Evolutionary conservation across 1,140 invertebrate genomes (phyloP), one percentile per base, ranked within the genome.

Genomic region (Philotrypesis tridentata): DNA sequence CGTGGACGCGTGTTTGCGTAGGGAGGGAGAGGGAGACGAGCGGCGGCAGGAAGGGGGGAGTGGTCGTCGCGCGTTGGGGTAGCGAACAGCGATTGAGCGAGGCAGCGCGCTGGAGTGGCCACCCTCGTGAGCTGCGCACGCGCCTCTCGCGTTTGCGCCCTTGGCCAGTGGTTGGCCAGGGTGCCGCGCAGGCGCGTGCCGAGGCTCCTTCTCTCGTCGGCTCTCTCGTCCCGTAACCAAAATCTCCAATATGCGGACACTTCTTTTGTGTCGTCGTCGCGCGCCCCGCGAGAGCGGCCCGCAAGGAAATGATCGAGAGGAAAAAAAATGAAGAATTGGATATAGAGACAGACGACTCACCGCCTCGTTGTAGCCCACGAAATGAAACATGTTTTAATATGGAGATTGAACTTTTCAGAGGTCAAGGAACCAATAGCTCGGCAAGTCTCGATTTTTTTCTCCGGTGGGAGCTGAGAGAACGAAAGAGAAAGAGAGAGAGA

Each of bases 1-100:
- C 12, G 11, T 65, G 21, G 5, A 14, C 6, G 25, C 23, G 8
- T 29, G 11, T 29, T 11, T 29, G 11, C 12, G 55, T 37, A 37
- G 33, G 33, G 33, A 37, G 33, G 9, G 33, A 37, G 33, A 37
- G 33, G 9, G 33, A 37, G 33, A 21, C 4, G 5, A 4, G 14
- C 4, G 5, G 55, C 5, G 55, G 5, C 4, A 14, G 9, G 25
- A 29, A 65, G 23, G 71, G 71, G 71, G 79, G 79, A 48, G 79
- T 80, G 79, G 79, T 55, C 79, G n/a, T n/a, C n/a, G n/a, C n/a
- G 60, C 12, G 5, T 70, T 61, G 65, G 76, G 76, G 76, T 68
- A 29, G 73, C 40, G 68, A 29, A 5, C 48, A 55, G 21, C 48
- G 48, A 37, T 37, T 37, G 33, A 55, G 21, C 17, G 48, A 55